Percentiles rank a stretch among this genome's conserved stretches.
Evolutionary conservation across 2,113 vertebrate species (phyloP).

Genomic region (Mionectes macconnelli): DNA sequence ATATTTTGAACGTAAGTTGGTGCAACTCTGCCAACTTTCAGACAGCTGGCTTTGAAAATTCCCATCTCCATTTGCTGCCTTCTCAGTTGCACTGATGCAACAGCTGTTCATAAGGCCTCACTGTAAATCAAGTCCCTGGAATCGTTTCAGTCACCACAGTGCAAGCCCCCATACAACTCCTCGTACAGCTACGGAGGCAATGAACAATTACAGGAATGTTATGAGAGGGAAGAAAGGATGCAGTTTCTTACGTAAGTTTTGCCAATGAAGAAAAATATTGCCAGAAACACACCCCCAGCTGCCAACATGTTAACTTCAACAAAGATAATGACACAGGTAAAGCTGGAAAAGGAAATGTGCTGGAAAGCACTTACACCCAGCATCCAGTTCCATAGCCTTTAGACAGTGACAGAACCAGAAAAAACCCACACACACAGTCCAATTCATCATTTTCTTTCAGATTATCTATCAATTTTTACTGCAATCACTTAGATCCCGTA

Average conservation of each 20-base stretch:
- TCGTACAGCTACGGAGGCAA: not conserved
- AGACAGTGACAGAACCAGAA: rapidly evolving
- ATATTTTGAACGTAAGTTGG: not conserved
- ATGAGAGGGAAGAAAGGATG: not conserved
- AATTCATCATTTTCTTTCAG: not conserved
- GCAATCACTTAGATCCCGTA: not conserved
- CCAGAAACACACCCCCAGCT: not conserved
- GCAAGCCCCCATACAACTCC: not conserved
- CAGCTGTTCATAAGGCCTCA: not conserved
- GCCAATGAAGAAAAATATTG: not conserved
- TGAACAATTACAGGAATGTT: not conserved
- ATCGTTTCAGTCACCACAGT: not conserved
- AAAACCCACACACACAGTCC: rapidly evolving
- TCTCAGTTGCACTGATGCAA: not conserved
- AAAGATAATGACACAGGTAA: not conserved
- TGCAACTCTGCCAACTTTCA: not conserved
- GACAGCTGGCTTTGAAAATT: not conserved
- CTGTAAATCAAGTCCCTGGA: not conserved
- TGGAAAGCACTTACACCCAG: not conserved
- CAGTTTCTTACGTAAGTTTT: not conserved
- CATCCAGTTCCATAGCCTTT: not conserved
- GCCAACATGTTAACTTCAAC: not conserved
- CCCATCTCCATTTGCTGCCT: not conserved
- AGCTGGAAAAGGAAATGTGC: not conserved
- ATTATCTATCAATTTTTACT: not conserved